Evolutionary conservation across 2,797 vertebrate genomes (phyloP), one percentile per base, ranked within the genome.

Genomic region (Morus bassanus): DNA sequence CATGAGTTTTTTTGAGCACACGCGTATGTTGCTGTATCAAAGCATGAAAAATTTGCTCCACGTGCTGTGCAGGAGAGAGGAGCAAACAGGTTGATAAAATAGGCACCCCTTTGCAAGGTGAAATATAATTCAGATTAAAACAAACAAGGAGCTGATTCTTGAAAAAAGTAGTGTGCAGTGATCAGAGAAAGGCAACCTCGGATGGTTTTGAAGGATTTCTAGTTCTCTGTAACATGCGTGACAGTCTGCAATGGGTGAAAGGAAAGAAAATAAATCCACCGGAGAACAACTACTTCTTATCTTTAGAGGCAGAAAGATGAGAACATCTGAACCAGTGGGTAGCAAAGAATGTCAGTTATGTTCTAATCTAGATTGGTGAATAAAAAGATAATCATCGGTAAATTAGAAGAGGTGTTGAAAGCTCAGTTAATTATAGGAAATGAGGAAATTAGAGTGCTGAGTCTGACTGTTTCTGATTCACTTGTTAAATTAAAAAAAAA

Each of bases 351-450:
- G 94, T 88, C 89, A 95, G 91, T 74, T 92, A 35, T 95, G 85
- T 92, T 77, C 93, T 95, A 85, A 91, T 89, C 77, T 91, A 79
- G 91, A 83, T 64, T 73, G 95, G 80, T 89, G 96, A 97, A 96
- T 93, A 80, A 61, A 96, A 89, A 97, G 92, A 92, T 93, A 89
- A 93, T 96, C 85, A 95, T 93, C 79, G 96, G 80, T 84, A 69
- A 95, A 97, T 95, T 94, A 93, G 79, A 89, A 96, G 65, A 91
- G 85, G 84, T 96, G 94, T 95, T 97, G 93, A 95, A 96, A 97
- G 95, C 95, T 96, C 88, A 85, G 96, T 97, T 97, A 96, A 97
- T 98, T 97, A 96, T 94, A 96, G 91, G 91, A 97, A 97, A 96
- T 95, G 91, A 96, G 94, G 94, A 97, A 95, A 96, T 97, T 97